Conservation (phyloP, 2,113 vertebrate genomes). For the Synodontis membranacea region DNA sequence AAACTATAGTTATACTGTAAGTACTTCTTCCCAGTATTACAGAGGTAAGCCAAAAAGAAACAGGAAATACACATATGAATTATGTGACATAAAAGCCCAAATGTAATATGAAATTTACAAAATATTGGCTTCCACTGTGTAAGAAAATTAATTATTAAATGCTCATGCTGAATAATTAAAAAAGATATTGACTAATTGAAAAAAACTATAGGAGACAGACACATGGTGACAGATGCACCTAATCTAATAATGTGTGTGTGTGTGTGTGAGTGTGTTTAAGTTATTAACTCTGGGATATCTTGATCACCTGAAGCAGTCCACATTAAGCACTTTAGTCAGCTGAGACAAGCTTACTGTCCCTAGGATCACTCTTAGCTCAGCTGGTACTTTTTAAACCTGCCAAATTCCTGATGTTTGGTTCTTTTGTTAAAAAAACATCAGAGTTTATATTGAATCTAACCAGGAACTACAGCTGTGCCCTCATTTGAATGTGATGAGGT, state of each 20-base stretch:
- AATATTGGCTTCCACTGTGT: background rate
- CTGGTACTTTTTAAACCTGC: background rate
- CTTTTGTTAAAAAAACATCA: background rate
- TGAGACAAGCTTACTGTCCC: background rate
- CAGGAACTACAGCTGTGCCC: background rate
- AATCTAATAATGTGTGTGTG: background rate
- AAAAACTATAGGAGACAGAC: background rate
- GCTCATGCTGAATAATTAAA: background rate
- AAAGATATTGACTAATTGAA: too few species aligned
- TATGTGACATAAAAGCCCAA: background rate
- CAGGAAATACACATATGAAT: background rate
- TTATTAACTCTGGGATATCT: background rate
- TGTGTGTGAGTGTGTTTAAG: too few species aligned
- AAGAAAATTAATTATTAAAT: background rate
- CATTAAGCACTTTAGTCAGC: background rate
- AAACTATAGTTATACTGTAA: background rate
- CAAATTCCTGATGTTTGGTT: background rate
- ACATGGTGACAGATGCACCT: background rate
- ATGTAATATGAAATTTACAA: background rate
- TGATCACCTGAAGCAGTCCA: background rate
- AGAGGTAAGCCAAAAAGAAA: background rate
- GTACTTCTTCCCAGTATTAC: background rate
- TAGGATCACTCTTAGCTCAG: background rate
- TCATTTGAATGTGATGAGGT: slow-evolving; percentile 73
- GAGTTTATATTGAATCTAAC: background rate